Percentiles rank a stretch among this genome's conserved stretches.
Conservation (phyloP, 2,113 vertebrate genomes). For the Menidia beryllina region DNA sequence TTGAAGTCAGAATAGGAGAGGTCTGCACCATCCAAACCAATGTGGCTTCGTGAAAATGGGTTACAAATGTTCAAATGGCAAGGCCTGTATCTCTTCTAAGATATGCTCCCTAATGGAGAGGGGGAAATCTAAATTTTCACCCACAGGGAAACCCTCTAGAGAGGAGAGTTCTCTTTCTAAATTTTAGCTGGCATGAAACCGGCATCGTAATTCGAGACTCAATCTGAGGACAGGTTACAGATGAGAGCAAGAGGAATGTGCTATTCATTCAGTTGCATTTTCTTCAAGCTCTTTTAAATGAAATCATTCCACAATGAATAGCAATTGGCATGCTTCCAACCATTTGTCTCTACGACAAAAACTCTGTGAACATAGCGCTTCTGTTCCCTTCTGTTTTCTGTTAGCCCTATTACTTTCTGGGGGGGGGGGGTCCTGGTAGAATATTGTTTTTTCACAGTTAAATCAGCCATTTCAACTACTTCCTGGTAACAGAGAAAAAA, state of each 20-base stretch:
- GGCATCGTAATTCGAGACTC: constrained; percentile 62
- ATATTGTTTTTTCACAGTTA: constrained; percentile 72
- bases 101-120: constrained; percentile 57
- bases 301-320: constrained; percentile 36
- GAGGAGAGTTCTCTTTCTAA: constrained; percentile 53
- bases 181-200: constrained; percentile 48
- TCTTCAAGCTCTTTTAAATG: constrained; percentile 27
- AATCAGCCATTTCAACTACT: constrained; percentile 76
- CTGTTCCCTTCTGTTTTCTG: constrained; percentile 27
- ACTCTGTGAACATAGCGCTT: constrained; percentile 27
- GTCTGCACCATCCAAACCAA: constrained; percentile 63
- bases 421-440: constrained; percentile 38
- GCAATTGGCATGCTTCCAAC: constrained; percentile 38
- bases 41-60: constrained; percentile 65
- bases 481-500: constrained; percentile 65
- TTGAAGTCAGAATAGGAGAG: constrained; percentile 23
- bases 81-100: constrained; percentile 54
- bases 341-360: constrained; percentile 41
- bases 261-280: constrained; percentile 47
- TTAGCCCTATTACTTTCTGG: constrained; percentile 48
- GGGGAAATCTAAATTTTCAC: constrained; percentile 9
- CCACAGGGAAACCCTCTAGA: constrained; percentile 52
- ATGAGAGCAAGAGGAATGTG: constrained; percentile 44
- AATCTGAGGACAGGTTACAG: constrained; percentile 58
- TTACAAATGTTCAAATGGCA: constrained; percentile 73